Evolutionary conservation across 2,797 vertebrate species (phyloP).

Genomic region (Dermochelys coriacea): DNA sequence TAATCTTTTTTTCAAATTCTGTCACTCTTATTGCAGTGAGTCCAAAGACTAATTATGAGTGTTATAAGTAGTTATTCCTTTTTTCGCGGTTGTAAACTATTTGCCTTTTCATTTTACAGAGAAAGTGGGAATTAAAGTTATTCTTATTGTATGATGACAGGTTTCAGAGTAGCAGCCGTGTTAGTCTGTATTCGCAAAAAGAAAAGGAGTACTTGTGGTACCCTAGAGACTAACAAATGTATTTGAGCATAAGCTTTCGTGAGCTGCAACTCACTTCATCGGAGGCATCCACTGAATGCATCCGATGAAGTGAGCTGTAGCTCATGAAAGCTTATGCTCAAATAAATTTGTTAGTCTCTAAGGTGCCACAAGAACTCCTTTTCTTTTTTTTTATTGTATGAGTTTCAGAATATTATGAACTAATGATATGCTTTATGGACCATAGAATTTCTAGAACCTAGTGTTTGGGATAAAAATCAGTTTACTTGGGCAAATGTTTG

Average conservation of each 20-base stretch:
- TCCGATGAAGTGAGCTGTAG: too few species aligned
- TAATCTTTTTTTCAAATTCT: neutral
- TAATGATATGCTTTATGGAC: neutral
- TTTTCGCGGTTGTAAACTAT: neutral
- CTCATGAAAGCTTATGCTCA: too few species aligned
- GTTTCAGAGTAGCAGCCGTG: too few species aligned
- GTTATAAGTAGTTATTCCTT: neutral
- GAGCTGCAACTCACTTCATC: too few species aligned
- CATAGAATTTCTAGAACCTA: neutral
- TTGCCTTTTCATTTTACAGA: neutral
- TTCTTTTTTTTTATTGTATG: neutral
- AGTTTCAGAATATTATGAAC: neutral
- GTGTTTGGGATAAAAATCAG: slow-evolving; percentile 6
- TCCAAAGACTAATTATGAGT: neutral
- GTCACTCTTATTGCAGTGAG: neutral
- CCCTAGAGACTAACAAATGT: too few species aligned
- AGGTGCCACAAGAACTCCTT: too few species aligned
- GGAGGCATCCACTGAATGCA: too few species aligned
- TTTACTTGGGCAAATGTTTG: neutral
- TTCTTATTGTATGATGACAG: too few species aligned
- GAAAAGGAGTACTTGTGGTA: too few species aligned
- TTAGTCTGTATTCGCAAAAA: too few species aligned
- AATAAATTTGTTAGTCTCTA: too few species aligned
- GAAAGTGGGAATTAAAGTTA: neutral
- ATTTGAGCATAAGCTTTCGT: too few species aligned